These are phyloP conservation scores for Siniperca knerii DNA, from an alignment of 2,113 vertebrate species.

Conservation along the genomic window DNA sequence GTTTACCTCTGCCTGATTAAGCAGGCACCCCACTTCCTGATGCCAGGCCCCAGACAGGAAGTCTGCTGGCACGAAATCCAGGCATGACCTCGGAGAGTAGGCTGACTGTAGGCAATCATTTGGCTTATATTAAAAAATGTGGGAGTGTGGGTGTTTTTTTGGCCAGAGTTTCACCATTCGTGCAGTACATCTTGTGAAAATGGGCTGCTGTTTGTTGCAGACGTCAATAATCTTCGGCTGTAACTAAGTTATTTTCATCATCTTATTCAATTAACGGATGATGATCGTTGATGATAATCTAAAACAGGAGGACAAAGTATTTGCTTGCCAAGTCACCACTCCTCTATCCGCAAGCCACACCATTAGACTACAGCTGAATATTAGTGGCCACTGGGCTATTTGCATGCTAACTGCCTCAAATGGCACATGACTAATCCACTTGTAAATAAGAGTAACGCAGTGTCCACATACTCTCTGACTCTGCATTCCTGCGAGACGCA, in stretches of 20 bases:
- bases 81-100: conserved; percentile 5
- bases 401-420: conserved; percentile 36
- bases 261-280: not conserved
- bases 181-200: not conserved
- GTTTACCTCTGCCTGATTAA: conserved; percentile 73
- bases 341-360: not conserved
- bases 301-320: conserved; percentile 3
- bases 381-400: not conserved
- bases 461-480: not conserved
- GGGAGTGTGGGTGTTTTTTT: not conserved
- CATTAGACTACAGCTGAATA: not conserved
- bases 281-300: too few relatives aligned
- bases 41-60: conserved; percentile 70
- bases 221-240: not conserved
- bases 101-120: not conserved
- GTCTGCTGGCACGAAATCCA: conserved; percentile 49
- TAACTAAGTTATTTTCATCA: not conserved
- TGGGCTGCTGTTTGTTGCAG: not conserved
- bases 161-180: not conserved
- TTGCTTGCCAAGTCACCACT: not conserved
- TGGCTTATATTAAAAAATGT: not conserved
- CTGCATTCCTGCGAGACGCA: conserved; percentile 5
- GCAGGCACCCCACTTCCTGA: conserved; percentile 71
- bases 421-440: not conserved
- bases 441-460: conserved; percentile 2